Evolutionary conservation across 2,113 vertebrate genomes (phyloP), one percentile per base, ranked within the genome.

Genomic region (Amphilophus citrinellus): DNA sequence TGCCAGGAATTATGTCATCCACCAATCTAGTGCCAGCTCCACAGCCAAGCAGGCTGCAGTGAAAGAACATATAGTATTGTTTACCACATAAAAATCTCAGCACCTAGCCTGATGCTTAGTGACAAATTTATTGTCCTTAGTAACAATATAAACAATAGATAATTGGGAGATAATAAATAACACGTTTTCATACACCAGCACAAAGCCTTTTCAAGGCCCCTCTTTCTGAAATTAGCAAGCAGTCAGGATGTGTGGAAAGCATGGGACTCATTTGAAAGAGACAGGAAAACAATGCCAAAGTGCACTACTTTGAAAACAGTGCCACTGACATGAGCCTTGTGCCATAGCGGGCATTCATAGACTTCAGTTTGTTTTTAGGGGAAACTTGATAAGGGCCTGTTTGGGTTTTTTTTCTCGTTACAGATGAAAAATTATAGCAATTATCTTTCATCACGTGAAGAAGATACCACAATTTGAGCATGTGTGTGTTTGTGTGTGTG

Each of bases 1-100:
- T 96, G 98, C 98, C 97, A 98, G 97, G 95, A 95, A 97, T 98
- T 96, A 99, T 97, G 97, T 99, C 97, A 98, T 94, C 94, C 93
- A 95, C 91, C 35, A 92, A 89, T 92, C 91, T 84, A 92, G 94
- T 94, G 97, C 97, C 97, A 97, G 93, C 92, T 95, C 95, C 92
- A 95, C 89, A 92, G 96, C 96, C 96, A 96, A 96, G 2, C 96
- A 96, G 94, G 96, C 95, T 95, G 94, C 95, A 96, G 93, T 92
- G 96, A 95, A 97, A 94, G 97, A 97, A 97, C 96, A 96, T 96
- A 96, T 96, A 97, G 97, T 97, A 97, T 96, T 97, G 97, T 98
- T 98, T 97, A 97, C 96, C 97, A 96, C 97, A 93, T 96, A 96
- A 96, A 97, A 94, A 97, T 96, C 96, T 96, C 96, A 97, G 96